Evolutionary conservation across 1,140 invertebrate species (phyloP).

Genomic region (Drosophila ercepeae): DNA sequence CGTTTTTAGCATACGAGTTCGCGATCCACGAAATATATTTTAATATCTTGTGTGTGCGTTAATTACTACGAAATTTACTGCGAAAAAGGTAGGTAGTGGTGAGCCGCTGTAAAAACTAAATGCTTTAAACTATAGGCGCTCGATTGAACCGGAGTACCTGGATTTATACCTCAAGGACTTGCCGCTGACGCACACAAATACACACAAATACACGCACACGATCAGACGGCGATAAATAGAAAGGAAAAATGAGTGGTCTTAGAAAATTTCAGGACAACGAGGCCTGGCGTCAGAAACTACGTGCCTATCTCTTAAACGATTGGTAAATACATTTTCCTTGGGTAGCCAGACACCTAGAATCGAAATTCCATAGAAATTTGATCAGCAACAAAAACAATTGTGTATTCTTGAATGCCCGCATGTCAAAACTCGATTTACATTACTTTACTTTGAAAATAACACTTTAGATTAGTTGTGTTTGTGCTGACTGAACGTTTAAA

Average conservation of each 20-base stretch:
- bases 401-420: constrained; percentile 9
- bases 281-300: constrained; percentile 71
- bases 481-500: background rate
- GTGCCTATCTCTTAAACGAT: constrained; percentile 60
- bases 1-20: background rate
- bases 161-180: constrained; percentile 18
- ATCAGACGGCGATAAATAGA: constrained; percentile 7
- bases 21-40: background rate
- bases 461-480: background rate
- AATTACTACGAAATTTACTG: background rate
- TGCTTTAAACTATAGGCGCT: constrained; percentile 9
- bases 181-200: background rate
- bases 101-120: background rate
- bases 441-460: constrained; percentile 2
- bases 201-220: constrained; percentile 7
- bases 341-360: constrained; percentile 16
- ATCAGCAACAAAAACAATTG: background rate
- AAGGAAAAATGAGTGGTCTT: constrained; percentile 62
- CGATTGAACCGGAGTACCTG: background rate
- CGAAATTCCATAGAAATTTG: constrained; percentile 7
- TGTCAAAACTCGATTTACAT: constrained; percentile 10
- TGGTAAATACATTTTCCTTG: constrained; percentile 68
- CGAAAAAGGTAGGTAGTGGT: constrained; percentile 20
- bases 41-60: background rate
- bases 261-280: constrained; percentile 74